phyloP scores from a whole-genome alignment of 2,888 invertebrate species.

The Lutraria lutraria region DNA sequence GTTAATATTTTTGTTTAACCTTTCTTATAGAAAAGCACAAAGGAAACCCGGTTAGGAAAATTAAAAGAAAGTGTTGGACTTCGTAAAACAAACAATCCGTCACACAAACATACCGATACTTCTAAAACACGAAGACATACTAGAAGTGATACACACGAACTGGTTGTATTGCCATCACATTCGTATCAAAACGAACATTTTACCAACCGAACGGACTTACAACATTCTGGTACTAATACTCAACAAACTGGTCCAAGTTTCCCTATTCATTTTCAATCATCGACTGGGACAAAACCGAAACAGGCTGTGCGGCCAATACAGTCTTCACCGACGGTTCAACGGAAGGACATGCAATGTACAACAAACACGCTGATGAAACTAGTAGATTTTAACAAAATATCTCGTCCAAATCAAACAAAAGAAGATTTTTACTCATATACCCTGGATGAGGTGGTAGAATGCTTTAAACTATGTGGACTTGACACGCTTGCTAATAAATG shows the following conservation, averaged over 20 bases:
- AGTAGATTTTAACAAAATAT: not conserved
- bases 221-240: not conserved
- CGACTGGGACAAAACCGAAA: not conserved
- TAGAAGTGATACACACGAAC: not conserved
- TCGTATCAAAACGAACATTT: not conserved
- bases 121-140: not conserved
- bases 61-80: not conserved
- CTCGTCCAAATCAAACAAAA: not conserved
- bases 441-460: not conserved
- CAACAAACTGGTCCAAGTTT: not conserved
- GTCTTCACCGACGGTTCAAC: not conserved
- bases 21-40: not conserved
- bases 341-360: not conserved
- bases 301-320: not conserved
- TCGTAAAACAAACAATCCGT: not conserved
- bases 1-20: no score
- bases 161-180: not conserved
- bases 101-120: not conserved
- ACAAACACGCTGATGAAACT: not conserved
- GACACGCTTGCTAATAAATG: not conserved
- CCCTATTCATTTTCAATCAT: not conserved
- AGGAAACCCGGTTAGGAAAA: not conserved
- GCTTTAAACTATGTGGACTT: slow-evolving; percentile 10
- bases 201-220: not conserved
- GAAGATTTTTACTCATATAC: slow-evolving; percentile 14